A percentile compares a stretch with the other conserved stretches of the same genome.
These are phyloP conservation scores for Amphipoea oculea DNA, from an alignment of 2,888 invertebrate species.

Conservation along the genomic window DNA sequence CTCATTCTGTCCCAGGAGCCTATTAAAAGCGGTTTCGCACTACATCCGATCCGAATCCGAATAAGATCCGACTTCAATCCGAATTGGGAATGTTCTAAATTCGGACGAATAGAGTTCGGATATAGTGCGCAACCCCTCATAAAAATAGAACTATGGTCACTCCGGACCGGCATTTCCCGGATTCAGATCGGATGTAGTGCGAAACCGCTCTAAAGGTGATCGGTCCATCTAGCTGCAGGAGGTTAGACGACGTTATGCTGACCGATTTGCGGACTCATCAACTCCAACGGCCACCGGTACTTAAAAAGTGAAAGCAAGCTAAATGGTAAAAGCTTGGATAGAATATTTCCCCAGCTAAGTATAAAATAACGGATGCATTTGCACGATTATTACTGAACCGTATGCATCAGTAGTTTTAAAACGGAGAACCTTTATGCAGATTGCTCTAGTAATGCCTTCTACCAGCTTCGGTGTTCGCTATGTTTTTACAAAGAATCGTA, in stretches of 20 bases:
- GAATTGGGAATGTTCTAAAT: too few relatives aligned
- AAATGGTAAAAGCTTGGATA: not conserved
- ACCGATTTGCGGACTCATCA: too few relatives aligned
- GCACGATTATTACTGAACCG: conserved; percentile 29
- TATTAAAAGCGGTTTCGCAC: not conserved
- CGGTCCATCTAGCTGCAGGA: too few relatives aligned
- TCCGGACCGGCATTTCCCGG: too few relatives aligned
- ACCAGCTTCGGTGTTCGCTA: not conserved
- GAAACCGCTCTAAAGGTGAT: too few relatives aligned
- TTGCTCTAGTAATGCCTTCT: conserved; percentile 42
- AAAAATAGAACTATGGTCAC: too few relatives aligned
- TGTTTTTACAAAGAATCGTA: conserved; percentile 13
- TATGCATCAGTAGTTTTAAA: conserved; percentile 38
- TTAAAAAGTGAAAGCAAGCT: not conserved
- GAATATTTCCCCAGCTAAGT: conserved; percentile 13
- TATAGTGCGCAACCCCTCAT: too few relatives aligned
- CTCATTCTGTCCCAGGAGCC: not conserved
- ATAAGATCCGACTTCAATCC: too few relatives aligned
- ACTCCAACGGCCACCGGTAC: not conserved
- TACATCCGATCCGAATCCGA: too few relatives aligned
- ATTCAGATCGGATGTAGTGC: too few relatives aligned
- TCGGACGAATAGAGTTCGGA: too few relatives aligned
- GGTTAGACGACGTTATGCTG: not conserved
- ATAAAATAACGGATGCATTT: conserved; percentile 37
- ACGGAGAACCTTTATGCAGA: conserved; percentile 52